Percentiles rank a stretch among this genome's conserved stretches.
Evolutionary conservation across 2,797 vertebrate species (phyloP).

Genomic region (Amblyraja radiata): DNA sequence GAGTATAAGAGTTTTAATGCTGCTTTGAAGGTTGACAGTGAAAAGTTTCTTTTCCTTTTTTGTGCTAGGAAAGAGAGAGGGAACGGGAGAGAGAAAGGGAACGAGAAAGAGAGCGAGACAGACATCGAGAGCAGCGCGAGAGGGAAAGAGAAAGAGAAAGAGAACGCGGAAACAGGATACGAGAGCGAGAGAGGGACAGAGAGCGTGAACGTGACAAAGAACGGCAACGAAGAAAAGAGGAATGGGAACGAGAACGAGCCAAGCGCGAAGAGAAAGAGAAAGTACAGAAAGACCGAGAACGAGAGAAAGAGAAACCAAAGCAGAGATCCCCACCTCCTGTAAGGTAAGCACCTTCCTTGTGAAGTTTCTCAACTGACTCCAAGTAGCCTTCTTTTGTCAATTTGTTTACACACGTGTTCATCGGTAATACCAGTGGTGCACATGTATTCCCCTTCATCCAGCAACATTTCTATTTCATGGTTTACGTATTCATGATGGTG

Average conservation of each 20-base stretch:
- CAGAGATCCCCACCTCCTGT: constrained; percentile 75
- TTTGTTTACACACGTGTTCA: not conserved
- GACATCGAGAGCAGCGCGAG: constrained; percentile 67
- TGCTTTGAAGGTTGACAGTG: not conserved
- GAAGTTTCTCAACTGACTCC: constrained; percentile 18
- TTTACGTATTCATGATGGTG: not conserved
- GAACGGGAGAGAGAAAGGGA: constrained; percentile 57
- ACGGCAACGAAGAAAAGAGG: constrained; percentile 72
- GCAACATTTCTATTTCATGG: not conserved
- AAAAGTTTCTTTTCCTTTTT: not conserved
- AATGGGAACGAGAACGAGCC: constrained; percentile 65
- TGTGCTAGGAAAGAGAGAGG: constrained; percentile 64
- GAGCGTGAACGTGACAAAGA: constrained; percentile 82
- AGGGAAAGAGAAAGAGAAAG: constrained; percentile 73
- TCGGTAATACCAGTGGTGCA: not conserved
- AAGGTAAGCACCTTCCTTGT: constrained; percentile 57
- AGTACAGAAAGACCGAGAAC: constrained; percentile 41
- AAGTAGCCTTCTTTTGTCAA: not conserved
- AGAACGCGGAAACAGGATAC: constrained; percentile 58
- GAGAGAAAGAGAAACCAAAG: constrained; percentile 75
- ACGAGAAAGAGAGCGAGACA: constrained; percentile 56
- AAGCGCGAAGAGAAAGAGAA: constrained; percentile 69
- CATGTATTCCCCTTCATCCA: not conserved
- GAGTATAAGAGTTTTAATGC: not conserved
- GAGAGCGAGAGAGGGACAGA: constrained; percentile 68